Percentiles rank a stretch among this genome's conserved stretches.
Conservation (phyloP, 2,113 vertebrate genomes). For the Rattus rattus region DNA sequence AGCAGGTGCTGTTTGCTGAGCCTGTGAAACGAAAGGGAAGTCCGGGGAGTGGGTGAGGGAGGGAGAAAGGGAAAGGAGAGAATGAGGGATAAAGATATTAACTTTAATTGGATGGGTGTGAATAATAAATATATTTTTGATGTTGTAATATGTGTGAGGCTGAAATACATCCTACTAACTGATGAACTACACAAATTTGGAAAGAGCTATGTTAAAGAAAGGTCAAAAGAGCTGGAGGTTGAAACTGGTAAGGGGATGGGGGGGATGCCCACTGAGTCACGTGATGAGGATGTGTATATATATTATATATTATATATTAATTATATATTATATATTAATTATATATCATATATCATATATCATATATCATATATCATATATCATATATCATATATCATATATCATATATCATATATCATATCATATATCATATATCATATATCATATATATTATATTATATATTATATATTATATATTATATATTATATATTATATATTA, state of each 20-base stretch:
- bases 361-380: too few relatives aligned
- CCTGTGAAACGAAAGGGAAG: slow-evolving; percentile 10
- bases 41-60: too few relatives aligned
- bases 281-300: background rate
- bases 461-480: too few relatives aligned
- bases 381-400: too few relatives aligned
- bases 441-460: too few relatives aligned
- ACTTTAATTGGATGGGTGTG: slow-evolving; percentile 54
- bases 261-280: background rate
- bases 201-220: slow-evolving; percentile 30
- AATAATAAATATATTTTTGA: slow-evolving; percentile 30
- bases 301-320: too few relatives aligned
- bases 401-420: too few relatives aligned
- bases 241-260: background rate
- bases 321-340: too few relatives aligned
- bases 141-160: slow-evolving; percentile 36
- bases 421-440: too few relatives aligned
- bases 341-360: too few relatives aligned
- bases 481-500: too few relatives aligned
- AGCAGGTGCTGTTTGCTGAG: slow-evolving; percentile 75
- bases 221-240: background rate
- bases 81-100: slow-evolving; percentile 27
- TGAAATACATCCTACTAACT: slow-evolving; percentile 19
- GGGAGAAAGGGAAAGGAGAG: background rate
- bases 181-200: background rate